A percentile compares a stretch with the other conserved stretches of the same genome.
Conservation (phyloP, 2,888 invertebrate genomes). For the Spisula subtruncata region DNA sequence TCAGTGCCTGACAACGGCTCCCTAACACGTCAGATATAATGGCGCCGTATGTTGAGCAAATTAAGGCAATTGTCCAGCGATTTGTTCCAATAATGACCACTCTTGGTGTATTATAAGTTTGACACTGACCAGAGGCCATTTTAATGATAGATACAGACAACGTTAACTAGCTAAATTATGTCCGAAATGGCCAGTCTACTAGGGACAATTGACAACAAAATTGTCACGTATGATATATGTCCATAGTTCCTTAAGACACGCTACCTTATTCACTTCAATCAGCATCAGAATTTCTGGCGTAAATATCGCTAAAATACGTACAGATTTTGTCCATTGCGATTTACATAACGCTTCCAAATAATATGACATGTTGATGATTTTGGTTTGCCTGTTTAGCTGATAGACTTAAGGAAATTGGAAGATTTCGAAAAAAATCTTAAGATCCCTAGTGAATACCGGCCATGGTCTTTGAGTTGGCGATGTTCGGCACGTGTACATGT, state of each 20-base stretch:
- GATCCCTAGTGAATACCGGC: no score
- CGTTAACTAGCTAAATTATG: slow-evolving; percentile 35
- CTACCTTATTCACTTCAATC: not conserved
- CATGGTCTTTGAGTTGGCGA: no score
- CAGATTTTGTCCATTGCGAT: no score
- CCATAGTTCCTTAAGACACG: not conserved
- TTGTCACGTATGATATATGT: slow-evolving; percentile 25
- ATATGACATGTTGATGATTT: no score
- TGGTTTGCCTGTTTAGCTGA: no score
- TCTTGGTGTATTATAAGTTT: slow-evolving; percentile 13
- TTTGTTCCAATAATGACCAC: slow-evolving; percentile 34
- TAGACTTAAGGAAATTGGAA: no score
- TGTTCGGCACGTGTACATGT: no score
- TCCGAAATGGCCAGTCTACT: slow-evolving; percentile 30
- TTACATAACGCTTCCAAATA: no score
- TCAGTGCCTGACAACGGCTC: not conserved
- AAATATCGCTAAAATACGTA: no score
- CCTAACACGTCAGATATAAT: slow-evolving; percentile 6
- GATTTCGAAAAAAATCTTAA: no score
- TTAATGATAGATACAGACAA: slow-evolving; percentile 16
- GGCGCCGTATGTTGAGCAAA: not conserved
- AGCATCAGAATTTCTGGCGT: not conserved
- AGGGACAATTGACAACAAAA: slow-evolving; percentile 20
- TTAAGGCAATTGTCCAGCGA: slow-evolving; percentile 27
- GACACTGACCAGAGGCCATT: slow-evolving; percentile 33